phyloP scores from a whole-genome alignment of 1,140 invertebrate species.

The Phenacoccus solenopsis region DNA sequence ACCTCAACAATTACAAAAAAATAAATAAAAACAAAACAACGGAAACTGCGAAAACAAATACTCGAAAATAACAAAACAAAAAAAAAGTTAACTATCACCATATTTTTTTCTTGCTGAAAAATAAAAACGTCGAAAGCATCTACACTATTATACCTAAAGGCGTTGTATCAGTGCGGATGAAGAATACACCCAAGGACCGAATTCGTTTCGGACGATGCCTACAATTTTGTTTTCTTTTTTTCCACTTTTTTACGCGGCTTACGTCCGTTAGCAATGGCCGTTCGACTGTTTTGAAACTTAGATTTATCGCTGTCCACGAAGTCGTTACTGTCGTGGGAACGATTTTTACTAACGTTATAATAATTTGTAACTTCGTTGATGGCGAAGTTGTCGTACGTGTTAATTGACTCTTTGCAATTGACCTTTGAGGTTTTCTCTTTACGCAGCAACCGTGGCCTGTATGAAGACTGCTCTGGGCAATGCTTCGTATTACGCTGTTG shows the following conservation, averaged over 20 bases:
- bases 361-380: neutral
- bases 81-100: conserved; percentile 14
- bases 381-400: neutral
- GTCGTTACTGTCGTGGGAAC: neutral
- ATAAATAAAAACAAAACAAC: conserved; percentile 9
- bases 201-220: neutral
- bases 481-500: neutral
- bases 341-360: neutral
- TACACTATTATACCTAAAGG: neutral
- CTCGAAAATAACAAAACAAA: neutral
- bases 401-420: conserved; percentile 9
- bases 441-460: neutral
- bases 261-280: neutral
- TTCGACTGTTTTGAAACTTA: conserved; percentile 5
- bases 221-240: neutral
- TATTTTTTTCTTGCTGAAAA: neutral
- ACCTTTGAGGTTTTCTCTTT: neutral
- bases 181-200: neutral
- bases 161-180: too few relatives aligned
- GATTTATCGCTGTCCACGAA: neutral
- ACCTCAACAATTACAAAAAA: conserved; percentile 8
- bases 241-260: neutral
- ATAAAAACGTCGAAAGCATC: conserved; percentile 11
- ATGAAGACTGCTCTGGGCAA: neutral
- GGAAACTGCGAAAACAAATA: conserved; percentile 10